A percentile compares a stretch with the other conserved stretches of the same genome.
Evolutionary conservation across 2,888 invertebrate genomes (phyloP).

Genomic region (Drosophila tripunctata): DNA sequence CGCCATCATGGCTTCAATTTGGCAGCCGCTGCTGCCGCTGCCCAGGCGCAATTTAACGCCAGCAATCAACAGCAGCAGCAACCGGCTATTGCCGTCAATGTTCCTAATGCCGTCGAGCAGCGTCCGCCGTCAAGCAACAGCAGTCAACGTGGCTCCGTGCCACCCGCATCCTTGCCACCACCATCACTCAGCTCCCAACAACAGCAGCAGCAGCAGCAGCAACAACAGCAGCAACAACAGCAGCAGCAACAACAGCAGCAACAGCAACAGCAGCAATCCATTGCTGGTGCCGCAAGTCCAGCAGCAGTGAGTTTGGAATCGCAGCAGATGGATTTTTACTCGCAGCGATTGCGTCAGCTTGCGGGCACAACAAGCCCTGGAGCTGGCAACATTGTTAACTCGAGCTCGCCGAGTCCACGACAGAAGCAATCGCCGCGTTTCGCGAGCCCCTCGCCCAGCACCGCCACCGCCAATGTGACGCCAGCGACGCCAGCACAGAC

Average conservation of each 20-base stretch:
- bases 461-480: slow-evolving; percentile 15
- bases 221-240: slow-evolving; percentile 50
- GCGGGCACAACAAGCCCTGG: slow-evolving; percentile 96
- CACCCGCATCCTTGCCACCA: slow-evolving; percentile 75
- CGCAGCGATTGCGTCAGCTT: slow-evolving; percentile 99
- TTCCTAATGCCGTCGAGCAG: slow-evolving; percentile 83
- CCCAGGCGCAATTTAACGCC: slow-evolving; percentile 86
- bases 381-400: slow-evolving; percentile 89
- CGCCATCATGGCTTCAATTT: slow-evolving; percentile 91
- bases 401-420: slow-evolving; percentile 92
- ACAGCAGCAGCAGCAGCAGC: slow-evolving; percentile 64
- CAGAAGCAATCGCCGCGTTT: slow-evolving; percentile 91
- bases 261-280: slow-evolving; percentile 21
- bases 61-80: slow-evolving; percentile 66
- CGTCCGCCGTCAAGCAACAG: slow-evolving; percentile 84
- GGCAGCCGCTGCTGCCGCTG: slow-evolving; percentile 89
- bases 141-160: slow-evolving; percentile 83
- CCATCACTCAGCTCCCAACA: slow-evolving; percentile 70
- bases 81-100: slow-evolving; percentile 45
- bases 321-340: slow-evolving; percentile 99
- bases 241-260: slow-evolving; percentile 39
- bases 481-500: neutral
- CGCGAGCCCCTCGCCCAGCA: slow-evolving; percentile 91
- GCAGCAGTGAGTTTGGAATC: slow-evolving; percentile 88
- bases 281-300: slow-evolving; percentile 69